phyloP scores from a whole-genome alignment of 2,797 vertebrate species.

The Spinibarbus caldwelli region DNA sequence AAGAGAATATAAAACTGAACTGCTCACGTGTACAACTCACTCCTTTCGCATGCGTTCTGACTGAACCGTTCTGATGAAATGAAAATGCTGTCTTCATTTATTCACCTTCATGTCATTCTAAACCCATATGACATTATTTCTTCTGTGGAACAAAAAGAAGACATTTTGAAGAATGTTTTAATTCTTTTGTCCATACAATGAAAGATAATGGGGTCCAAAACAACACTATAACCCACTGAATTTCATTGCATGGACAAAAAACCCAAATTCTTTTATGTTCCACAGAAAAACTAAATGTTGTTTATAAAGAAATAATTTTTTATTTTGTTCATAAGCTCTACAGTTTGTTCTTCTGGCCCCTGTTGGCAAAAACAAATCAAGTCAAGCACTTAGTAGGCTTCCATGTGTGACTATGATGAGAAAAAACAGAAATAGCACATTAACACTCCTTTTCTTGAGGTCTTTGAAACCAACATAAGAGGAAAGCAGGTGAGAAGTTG shows the following conservation, averaged over 20 bases:
- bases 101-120: not conserved
- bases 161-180: not conserved
- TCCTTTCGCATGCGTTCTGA: slow-evolving; percentile 20
- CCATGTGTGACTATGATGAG: slow-evolving; percentile 23
- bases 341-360: slow-evolving; percentile 37
- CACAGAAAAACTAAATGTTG: not conserved
- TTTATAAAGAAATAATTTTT: slow-evolving; percentile 1
- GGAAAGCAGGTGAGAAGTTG: slow-evolving; percentile 32
- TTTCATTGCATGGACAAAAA: not conserved
- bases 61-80: slow-evolving; percentile 3
- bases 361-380: slow-evolving; percentile 23
- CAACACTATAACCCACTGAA: not conserved
- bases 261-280: not conserved
- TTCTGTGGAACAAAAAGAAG: not conserved
- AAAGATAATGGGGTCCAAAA: not conserved
- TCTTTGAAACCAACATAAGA: slow-evolving; percentile 5
- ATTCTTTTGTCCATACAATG: not conserved
- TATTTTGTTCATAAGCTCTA: slow-evolving; percentile 38
- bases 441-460: slow-evolving; percentile 15
- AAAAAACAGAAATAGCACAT: slow-evolving; percentile 15
- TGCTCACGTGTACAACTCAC: slow-evolving; percentile 24
- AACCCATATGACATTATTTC: not conserved
- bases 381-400: slow-evolving; percentile 12
- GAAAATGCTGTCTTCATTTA: not conserved
- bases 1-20: slow-evolving; percentile 36